Evolutionary conservation across 2,888 invertebrate species (phyloP), one percentile per base, ranked within the genome.

Genomic region (Linnaemya vulpina): DNA sequence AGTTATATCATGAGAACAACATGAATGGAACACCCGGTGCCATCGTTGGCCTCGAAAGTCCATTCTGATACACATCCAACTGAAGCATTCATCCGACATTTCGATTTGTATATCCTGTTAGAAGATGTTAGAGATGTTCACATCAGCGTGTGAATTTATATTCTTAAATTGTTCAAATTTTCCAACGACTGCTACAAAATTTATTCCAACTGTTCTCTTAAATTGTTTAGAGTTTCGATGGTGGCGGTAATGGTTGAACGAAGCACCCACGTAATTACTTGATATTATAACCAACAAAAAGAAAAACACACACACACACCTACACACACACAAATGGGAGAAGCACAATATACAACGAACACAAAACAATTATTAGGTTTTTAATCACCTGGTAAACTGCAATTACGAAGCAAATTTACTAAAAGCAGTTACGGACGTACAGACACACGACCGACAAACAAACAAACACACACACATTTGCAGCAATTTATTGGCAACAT

Each of bases 331-430:
- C 30, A 9, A 65, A 30, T 15, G 51, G n/a, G 40, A 43, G 67
- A 68, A 74, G 78, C 71, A 49, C 70, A 63, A 77, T 81, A 86
- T 83, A 83, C 76, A 82, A 80, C 77, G 87, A 77, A 85, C 65
- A 87, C 88, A 88, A 89, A 91, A 90, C 90, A 91, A 91, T 91
- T 90, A 91, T 88, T 87, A 88, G 86, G 88, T 89, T 90, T 91
- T 91, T 91, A 91, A 91, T 91, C 90, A 91, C 90, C 91, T 91
- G 90, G 89, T 89, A 90, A 91, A 91, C 89, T 90, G 89, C 90
- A 91, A 91, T 91, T 91, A 89, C 89, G 88, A 85, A 89, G 87
- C 89, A 89, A 89, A 90, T 89, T 90, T 85, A 76, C 70, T 77
- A 83, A 82, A 83, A 71, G 75, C 67, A 73, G 51, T 78, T 65